A percentile compares a stretch with the other conserved stretches of the same genome.
Evolutionary conservation across 2,113 vertebrate species (phyloP).

Genomic region (Cyphomyrus discorhynchus): DNA sequence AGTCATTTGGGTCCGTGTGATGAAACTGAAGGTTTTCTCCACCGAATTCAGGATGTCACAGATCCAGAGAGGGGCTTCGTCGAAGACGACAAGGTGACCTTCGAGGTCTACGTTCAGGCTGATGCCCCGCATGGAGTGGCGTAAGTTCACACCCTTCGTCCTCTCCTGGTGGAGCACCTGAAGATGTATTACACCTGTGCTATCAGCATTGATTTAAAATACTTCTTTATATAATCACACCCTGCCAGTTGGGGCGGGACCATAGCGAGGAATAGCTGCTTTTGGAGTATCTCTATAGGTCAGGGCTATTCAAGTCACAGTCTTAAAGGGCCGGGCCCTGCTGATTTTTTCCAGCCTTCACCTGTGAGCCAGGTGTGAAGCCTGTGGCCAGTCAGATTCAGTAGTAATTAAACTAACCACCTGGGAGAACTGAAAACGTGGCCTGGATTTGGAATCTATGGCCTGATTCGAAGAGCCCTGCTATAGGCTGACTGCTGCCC

Average conservation of each 20-base stretch:
- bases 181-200: not conserved
- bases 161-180: not conserved
- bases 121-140: slow-evolving; percentile 96
- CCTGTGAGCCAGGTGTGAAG: not conserved
- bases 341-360: not conserved
- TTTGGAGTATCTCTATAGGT: not conserved
- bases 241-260: not conserved
- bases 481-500: not conserved
- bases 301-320: not conserved
- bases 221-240: not conserved
- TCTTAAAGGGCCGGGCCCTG: not conserved
- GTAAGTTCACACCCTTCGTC: slow-evolving; percentile 62
- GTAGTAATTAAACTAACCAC: not conserved
- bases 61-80: slow-evolving; percentile 95
- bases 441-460: not conserved
- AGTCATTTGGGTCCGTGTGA: not conserved
- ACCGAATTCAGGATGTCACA: slow-evolving; percentile 81
- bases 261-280: not conserved
- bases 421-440: not conserved
- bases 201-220: not conserved
- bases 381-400: not conserved
- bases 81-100: slow-evolving; percentile 96
- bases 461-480: not conserved
- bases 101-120: slow-evolving; percentile 96
- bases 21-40: not conserved